Base-by-base conservation (phyloP, 1,140 invertebrate genomes). In the Rhopalosiphum padi region DNA sequence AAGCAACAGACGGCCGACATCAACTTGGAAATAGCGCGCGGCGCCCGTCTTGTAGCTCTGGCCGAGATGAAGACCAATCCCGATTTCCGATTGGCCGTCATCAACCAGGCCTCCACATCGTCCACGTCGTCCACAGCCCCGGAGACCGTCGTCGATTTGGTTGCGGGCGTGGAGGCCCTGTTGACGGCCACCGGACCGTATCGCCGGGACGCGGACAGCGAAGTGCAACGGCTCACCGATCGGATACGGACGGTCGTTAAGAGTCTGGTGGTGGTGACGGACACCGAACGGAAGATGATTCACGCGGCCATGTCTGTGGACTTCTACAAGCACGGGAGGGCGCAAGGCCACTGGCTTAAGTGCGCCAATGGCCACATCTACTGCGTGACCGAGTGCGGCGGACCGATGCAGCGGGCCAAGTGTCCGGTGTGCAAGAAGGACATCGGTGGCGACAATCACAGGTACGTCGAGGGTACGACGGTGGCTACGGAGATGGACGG, bases 241-340 rank as follows among this genome's bases (percentile, higher is more conserved):
- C 30, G 18, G 60, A 15, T 77, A 6, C 3, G 60, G 60, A 4
- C 11, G 30, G n/a, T 18, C 15, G 0, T 77, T 18, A 18, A 35
- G n/a, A 35, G 15, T 22, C 11, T n/a, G 30, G 30, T n/a, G 3
- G 0, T 11, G 3, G 1, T 18, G 11, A 22, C 30, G 30, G 15
- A 15, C 15, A 30, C 60, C 60, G 60, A 77, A 15, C 60, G 30
- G 60, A 77, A 77, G 15, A 77, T n/a, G 60, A 77, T 77, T n/a
- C 60, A 35, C 60, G 15, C 11, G n/a, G 60, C 60, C 11, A 77
- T n/a, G 30, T n/a, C 60, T 15, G 30, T 21, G 4, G 21, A 15
- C 60, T 77, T n/a, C 15, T 0, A 77, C 5, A 15, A 5, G 0
- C 30, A 0, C 0, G 30, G 0, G 18, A 77, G 30, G 15, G 0